Evolutionary conservation across 1,140 invertebrate genomes (phyloP).

Genomic region (Polyergus mexicanus): DNA sequence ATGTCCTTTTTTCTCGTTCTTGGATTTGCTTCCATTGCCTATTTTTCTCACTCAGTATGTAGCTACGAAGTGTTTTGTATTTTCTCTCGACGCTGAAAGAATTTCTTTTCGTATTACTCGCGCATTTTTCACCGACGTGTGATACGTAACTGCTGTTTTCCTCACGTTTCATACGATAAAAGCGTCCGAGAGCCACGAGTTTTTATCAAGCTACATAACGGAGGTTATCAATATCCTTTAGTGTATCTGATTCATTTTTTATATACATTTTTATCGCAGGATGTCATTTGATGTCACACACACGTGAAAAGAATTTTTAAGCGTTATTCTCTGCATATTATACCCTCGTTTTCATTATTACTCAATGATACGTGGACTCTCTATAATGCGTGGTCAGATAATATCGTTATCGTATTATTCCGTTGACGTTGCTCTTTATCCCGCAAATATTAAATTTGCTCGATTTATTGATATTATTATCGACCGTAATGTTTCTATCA

Average conservation of each 20-base stretch:
- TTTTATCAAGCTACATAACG: slow-evolving; percentile 33
- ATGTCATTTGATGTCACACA: neutral
- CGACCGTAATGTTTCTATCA: neutral
- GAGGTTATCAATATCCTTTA: slow-evolving; percentile 26
- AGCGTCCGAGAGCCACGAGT: neutral
- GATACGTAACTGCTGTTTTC: slow-evolving; percentile 14
- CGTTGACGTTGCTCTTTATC: neutral
- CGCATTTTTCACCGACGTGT: neutral
- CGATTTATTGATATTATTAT: slow-evolving; percentile 30
- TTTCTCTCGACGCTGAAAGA: slow-evolving; percentile 11
- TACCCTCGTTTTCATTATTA: neutral
- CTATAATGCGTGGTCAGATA: neutral
- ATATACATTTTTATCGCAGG: neutral
- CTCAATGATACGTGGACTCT: neutral
- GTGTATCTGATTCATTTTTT: neutral
- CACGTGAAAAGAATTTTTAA: neutral
- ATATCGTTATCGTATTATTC: neutral
- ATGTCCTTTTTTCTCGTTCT: neutral
- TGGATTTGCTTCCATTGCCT: neutral
- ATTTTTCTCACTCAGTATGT: slow-evolving; percentile 14
- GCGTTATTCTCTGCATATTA: neutral
- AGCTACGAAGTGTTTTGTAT: slow-evolving; percentile 12
- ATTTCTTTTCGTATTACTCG: slow-evolving; percentile 33
- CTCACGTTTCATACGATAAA: slow-evolving; percentile 34
- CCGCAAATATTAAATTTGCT: neutral